phyloP scores from a whole-genome alignment of 64 coral and sea anemone species.

The Pocillopora verrucosa region DNA sequence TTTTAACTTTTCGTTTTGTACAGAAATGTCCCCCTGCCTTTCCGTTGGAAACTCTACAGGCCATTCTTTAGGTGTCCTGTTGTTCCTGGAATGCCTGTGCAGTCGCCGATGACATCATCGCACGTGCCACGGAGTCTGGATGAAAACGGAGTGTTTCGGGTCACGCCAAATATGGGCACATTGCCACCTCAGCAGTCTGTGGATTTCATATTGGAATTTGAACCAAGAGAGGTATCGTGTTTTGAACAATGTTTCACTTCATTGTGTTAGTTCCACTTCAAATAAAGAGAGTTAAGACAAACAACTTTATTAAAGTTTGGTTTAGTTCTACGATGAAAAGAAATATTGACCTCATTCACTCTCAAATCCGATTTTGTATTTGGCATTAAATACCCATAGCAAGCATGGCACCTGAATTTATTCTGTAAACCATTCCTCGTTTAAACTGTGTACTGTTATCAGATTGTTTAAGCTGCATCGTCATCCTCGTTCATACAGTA shows the following conservation, averaged over 20 bases:
- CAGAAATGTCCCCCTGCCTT: constrained; percentile 90
- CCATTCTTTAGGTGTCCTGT: constrained; percentile 65
- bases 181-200: constrained; percentile 78
- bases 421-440: too few species aligned
- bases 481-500: too few species aligned
- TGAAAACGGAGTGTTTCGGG: constrained; percentile 52
- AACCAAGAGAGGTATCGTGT: constrained; percentile 60
- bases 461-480: too few species aligned
- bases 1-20: constrained; percentile 5
- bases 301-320: neutral
- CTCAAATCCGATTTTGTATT: too few species aligned
- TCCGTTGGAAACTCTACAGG: constrained; percentile 90
- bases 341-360: too few species aligned
- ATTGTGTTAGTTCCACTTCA: neutral
- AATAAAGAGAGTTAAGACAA: neutral
- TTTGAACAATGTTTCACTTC: too few species aligned
- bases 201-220: constrained; percentile 75
- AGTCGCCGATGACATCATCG: neutral
- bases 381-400: too few species aligned
- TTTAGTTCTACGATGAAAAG: too few species aligned
- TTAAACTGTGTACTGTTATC: too few species aligned
- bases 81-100: neutral
- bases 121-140: constrained; percentile 58
- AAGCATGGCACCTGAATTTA: too few species aligned
- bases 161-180: constrained; percentile 84